These are phyloP conservation scores for Drosophila eugracilis DNA, from an alignment of 1,140 invertebrate genomes.

Conservation along the genomic window DNA sequence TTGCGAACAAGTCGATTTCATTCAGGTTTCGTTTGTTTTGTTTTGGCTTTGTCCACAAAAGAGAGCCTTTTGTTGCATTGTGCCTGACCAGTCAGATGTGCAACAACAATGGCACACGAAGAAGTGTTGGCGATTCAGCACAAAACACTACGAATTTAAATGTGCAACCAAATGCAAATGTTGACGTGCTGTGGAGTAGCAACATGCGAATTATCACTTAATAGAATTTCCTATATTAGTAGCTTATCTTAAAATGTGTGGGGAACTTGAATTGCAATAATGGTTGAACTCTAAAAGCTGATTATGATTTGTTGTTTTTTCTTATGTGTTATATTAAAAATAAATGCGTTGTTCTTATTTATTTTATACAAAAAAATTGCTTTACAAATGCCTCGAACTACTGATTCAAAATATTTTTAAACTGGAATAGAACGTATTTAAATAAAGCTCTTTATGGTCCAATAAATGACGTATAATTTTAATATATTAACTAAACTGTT, in stretches of 20 bases:
- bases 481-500: too few relatives aligned
- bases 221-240: not conserved
- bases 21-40: slow-evolving; percentile 10
- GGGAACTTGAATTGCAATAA: not conserved
- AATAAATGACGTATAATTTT: not conserved
- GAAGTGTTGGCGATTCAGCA: slow-evolving; percentile 1
- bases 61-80: slow-evolving; percentile 15
- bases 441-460: too few relatives aligned
- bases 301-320: not conserved
- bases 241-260: slow-evolving; percentile 10
- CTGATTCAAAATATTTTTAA: too few relatives aligned
- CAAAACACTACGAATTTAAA: slow-evolving; percentile 17
- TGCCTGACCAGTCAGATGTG: slow-evolving; percentile 9
- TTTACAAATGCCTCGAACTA: too few relatives aligned
- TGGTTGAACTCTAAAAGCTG: too few relatives aligned
- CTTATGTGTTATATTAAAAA: too few relatives aligned
- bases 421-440: too few relatives aligned
- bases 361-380: too few relatives aligned
- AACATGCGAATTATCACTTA: slow-evolving; percentile 3
- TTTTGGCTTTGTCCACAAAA: slow-evolving; percentile 14
- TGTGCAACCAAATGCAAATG: slow-evolving; percentile 1
- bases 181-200: not conserved
- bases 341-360: too few relatives aligned
- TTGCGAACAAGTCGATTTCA: not conserved
- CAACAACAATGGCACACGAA: slow-evolving; percentile 16